These are phyloP conservation scores for Dipodomys merriami DNA, from an alignment of 2,113 vertebrate genomes.

Conservation along the genomic window DNA sequence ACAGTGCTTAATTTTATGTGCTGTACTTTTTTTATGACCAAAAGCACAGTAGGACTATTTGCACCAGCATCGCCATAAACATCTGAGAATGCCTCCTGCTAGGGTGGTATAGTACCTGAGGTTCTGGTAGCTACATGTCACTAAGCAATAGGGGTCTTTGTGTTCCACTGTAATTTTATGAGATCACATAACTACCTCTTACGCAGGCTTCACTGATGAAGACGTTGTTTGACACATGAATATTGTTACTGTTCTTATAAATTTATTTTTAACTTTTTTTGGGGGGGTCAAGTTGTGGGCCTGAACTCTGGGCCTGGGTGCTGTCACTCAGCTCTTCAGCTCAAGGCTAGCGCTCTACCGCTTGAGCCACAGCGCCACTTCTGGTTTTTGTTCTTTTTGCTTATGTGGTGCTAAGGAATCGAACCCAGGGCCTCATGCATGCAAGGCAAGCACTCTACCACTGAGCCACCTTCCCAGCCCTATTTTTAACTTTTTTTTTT, in stretches of 20 bases:
- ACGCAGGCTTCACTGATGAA: not conserved
- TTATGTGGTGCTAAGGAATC: too few species aligned
- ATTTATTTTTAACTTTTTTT: not conserved
- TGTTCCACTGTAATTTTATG: not conserved
- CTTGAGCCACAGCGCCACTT: too few species aligned
- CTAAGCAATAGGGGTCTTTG: not conserved
- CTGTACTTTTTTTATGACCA: not conserved
- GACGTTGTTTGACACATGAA: not conserved
- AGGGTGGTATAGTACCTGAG: not conserved
- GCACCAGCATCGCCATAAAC: not conserved
- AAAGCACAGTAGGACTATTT: not conserved
- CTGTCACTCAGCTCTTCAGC: too few species aligned
- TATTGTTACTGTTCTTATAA: not conserved
- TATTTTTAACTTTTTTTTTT: not conserved
- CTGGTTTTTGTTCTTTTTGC: too few species aligned
- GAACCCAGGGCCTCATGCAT: too few species aligned
- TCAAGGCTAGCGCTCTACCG: too few species aligned
- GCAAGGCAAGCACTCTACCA: too few species aligned
- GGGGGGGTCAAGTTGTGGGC: too few species aligned
- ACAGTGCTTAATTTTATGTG: not conserved
- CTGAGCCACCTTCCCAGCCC: too few species aligned
- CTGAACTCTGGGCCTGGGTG: too few species aligned
- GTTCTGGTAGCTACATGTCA: not conserved
- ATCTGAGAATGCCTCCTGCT: not conserved
- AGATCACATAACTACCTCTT: not conserved